A percentile compares a stretch with the other conserved stretches of the same genome.
These are phyloP conservation scores for Verasper variegatus DNA, from an alignment of 2,113 vertebrate species.

Conservation along the genomic window DNA sequence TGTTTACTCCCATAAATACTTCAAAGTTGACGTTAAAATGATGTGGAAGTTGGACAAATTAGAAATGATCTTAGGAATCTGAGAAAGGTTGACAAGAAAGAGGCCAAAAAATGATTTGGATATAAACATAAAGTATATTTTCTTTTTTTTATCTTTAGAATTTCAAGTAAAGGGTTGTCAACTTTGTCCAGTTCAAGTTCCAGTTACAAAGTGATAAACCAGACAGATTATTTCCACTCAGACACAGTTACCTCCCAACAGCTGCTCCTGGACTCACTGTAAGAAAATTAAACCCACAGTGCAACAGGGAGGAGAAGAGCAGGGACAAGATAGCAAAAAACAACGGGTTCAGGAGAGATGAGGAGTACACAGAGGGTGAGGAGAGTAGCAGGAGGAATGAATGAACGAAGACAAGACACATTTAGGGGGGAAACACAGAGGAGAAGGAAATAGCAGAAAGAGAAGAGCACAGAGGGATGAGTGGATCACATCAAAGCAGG, in stretches of 20 bases:
- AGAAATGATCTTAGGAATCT: background rate
- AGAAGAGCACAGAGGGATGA: conserved; percentile 11
- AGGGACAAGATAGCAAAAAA: conserved; percentile 5
- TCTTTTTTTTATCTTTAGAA: background rate
- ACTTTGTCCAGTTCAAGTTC: conserved; percentile 25
- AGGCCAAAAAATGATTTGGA: background rate
- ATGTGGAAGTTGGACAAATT: background rate
- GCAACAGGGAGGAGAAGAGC: conserved; percentile 1
- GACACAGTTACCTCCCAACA: conserved; percentile 35
- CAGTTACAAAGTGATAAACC: conserved; percentile 50
- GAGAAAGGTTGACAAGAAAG: background rate
- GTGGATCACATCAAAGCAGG: conserved; percentile 3
- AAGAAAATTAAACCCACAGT: background rate
- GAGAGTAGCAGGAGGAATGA: conserved; percentile 1
- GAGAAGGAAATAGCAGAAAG: conserved; percentile 7
- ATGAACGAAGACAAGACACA: conserved; percentile 5
- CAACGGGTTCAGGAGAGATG: no score
- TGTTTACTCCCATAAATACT: background rate
- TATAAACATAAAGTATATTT: background rate
- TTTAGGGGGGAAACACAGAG: background rate
- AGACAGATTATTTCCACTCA: conserved; percentile 25
- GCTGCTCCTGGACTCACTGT: conserved; percentile 37
- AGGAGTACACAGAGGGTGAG: background rate
- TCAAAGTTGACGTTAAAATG: background rate
- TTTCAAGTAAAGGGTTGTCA: conserved; percentile 8